Evolutionary conservation across 2,113 vertebrate genomes (phyloP).

Genomic region (Theropithecus gelada): DNA sequence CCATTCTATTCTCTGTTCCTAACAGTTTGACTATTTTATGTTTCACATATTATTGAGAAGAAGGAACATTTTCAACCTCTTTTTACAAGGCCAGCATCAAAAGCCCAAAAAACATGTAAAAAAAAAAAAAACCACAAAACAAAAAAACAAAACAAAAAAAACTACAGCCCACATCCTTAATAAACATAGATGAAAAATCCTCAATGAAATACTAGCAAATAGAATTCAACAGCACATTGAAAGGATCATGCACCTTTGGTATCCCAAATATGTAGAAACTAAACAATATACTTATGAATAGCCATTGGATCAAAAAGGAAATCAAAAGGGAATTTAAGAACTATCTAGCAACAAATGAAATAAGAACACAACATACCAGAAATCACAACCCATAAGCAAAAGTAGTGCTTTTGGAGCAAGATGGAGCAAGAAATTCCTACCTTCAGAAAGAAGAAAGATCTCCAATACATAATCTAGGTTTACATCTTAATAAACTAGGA

Average conservation of each 20-base stretch:
- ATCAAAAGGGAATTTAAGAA: not conserved
- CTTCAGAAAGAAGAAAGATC: not conserved
- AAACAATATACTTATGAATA: not conserved
- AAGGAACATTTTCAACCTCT: not conserved
- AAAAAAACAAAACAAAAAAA: not conserved
- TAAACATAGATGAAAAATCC: not conserved
- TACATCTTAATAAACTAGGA: not conserved
- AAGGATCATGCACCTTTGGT: not conserved
- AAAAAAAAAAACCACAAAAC: not conserved
- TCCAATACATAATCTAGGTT: not conserved
- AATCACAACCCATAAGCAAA: not conserved
- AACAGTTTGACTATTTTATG: not conserved
- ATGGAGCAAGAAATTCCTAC: not conserved
- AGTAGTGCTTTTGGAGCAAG: not conserved
- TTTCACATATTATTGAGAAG: not conserved
- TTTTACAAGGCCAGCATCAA: not conserved
- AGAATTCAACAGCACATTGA: not conserved
- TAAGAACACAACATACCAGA: not conserved
- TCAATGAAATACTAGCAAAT: not conserved
- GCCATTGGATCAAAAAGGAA: not conserved
- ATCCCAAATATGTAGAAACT: not conserved
- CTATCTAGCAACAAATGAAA: not conserved
- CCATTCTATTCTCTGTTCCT: not conserved
- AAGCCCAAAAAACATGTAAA: not conserved
- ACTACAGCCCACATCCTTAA: not conserved